Conservation (phyloP, 2,888 invertebrate genomes). For the Arctia plantaginis region DNA sequence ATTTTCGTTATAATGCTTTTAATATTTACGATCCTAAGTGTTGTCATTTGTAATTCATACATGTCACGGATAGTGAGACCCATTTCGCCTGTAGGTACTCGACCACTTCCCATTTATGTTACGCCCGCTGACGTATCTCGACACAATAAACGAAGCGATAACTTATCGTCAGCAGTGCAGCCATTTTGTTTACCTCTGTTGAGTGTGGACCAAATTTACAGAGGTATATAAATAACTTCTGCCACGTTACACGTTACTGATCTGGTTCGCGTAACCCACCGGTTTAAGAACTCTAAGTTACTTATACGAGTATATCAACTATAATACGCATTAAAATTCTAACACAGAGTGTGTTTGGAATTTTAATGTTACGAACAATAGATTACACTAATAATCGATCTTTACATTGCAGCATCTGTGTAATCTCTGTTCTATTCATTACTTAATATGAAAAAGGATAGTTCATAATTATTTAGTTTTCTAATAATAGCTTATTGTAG, state of each 20-base stretch:
- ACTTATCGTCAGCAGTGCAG: slow-evolving; percentile 53
- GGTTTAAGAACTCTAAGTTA: slow-evolving; percentile 29
- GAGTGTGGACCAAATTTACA: slow-evolving; percentile 39
- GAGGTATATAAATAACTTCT: slow-evolving; percentile 38
- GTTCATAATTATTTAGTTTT: not conserved
- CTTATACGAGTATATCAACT: slow-evolving; percentile 7
- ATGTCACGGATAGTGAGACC: slow-evolving; percentile 31
- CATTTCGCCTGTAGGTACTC: slow-evolving; percentile 35
- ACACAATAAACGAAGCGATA: slow-evolving; percentile 54
- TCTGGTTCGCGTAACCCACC: slow-evolving; percentile 28
- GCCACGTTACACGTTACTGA: slow-evolving; percentile 22
- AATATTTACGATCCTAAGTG: slow-evolving; percentile 19
- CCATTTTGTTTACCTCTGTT: slow-evolving; percentile 57
- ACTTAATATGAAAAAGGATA: too few species aligned
- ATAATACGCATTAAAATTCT: not conserved
- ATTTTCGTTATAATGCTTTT: not conserved
- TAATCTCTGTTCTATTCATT: not conserved
- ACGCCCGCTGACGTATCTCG: slow-evolving; percentile 46
- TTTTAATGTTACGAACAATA: not conserved
- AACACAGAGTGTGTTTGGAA: not conserved
- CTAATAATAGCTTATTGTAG: not conserved
- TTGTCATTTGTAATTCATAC: slow-evolving; percentile 21
- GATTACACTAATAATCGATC: not conserved
- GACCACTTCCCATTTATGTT: slow-evolving; percentile 38
- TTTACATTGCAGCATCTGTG: not conserved